Base-by-base conservation (phyloP, 2,888 invertebrate genomes). In the Scelioninae gen. 1 region DNA sequence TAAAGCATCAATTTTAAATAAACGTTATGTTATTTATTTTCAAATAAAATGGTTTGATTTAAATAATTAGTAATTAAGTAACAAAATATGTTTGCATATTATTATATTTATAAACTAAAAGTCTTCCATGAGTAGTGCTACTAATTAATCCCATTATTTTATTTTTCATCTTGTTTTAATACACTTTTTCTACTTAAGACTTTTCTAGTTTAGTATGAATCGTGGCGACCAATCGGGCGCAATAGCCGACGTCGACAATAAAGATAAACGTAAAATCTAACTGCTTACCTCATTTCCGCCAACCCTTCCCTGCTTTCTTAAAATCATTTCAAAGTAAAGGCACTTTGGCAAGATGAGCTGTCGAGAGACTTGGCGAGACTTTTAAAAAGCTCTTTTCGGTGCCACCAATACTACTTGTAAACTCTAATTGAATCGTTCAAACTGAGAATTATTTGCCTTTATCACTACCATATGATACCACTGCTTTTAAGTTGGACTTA, bases 201-300 rank as follows among this genome's bases (percentile, higher is more conserved):
- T n/a, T n/a, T n/a, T n/a, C n/a, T n/a, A n/a, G n/a, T n/a, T n/a
- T n/a, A n/a, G n/a, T n/a, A n/a, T n/a, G n/a, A n/a, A n/a, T n/a
- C n/a, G n/a, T n/a, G 32, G 31, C 66, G 84, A 79, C 82, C 79
- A 84, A 84, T 84, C 79, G 79, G 72, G 81, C 82, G 65, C 82
- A 31, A 69, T 79, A 76, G 75, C 79, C 82, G 72, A 55, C 63
- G 71, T 43, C 63, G 68, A 63, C 78, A 74, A 76, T 88, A 86
- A 88, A 88, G 88, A 88, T 91, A 89, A 90, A 90, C 89, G 87
- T 91, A 91, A 91, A 90, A 90, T 90, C 88, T 88, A 90, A 91
- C 89, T 87, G 86, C 84, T 83, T 80, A 62, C 56, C 79, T 79
- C 76, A 82, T 82, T 84, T 78, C 75, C 78, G 56, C 58, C 74